Evolutionary conservation across 2,113 vertebrate species (phyloP), one percentile per base, ranked within the genome.

Genomic region (Sphaerodactylus townsendi): DNA sequence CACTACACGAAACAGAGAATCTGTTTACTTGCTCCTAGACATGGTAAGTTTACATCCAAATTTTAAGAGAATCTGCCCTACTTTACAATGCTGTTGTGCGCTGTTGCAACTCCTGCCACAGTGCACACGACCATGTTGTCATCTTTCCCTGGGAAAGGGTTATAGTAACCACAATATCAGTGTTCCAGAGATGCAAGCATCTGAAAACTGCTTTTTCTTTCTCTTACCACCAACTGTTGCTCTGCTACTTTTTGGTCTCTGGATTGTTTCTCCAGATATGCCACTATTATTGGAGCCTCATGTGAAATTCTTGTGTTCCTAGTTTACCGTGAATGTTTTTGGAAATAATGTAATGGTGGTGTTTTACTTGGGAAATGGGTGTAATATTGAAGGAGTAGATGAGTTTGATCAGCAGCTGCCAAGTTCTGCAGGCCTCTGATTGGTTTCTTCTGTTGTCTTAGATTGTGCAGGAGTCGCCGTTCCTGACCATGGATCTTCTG

Each of bases 401-500:
- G 0, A 28, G 23, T 44, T 14, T 85, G 81, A 30, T 30, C 25
- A 71, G 74, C 74, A 78, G 25, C 11, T 46, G 41, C 35, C 3
- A 75, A 46, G 82, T 53, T 83, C 66, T 83, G 75, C 70, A 84
- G 19, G 85, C 65, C 85, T 62, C 70, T 73, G 48, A 85, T 79
- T 15, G 13, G 35, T 89, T 92, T 90, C 86, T 92, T 85, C 19
- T 90, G 1, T 95, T 91, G 1, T 95, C 91, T 87, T 96, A 99
- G 99, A 99, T 99, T 83, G 99, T 99, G 78, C 99, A 99, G 95
- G 99, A 99, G 95, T 99, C 99, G 71, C 98, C 99, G 0, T 99
- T 99, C 96, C 97, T 99, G 87, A 99, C 99, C 50, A 99, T 99
- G 98, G 99, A 99, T 94, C 96, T 99, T 94, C 94, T 99, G 96